Evolutionary conservation across 2,113 vertebrate genomes (phyloP).

Genomic region (Pimephales promelas): DNA sequence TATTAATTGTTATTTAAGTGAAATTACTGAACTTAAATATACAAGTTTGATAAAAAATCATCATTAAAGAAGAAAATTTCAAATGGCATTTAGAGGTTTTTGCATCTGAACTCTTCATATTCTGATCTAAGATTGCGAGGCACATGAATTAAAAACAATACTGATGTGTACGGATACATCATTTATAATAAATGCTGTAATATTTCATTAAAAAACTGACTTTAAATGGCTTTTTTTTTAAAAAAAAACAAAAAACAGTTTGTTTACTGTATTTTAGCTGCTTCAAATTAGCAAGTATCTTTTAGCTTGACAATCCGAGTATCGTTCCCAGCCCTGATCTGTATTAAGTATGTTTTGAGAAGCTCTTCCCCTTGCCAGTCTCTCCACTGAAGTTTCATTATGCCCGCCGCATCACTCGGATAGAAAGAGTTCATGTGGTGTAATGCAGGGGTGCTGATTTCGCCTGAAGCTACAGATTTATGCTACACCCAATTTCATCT

Average conservation of each 20-base stretch:
- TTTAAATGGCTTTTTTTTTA: neutral
- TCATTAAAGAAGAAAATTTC: no score
- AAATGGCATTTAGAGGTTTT: no score
- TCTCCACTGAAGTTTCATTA: slow-evolving; percentile 76
- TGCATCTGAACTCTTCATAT: no score
- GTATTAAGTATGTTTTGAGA: neutral
- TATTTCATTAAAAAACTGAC: no score
- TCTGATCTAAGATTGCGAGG: no score
- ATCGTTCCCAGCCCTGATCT: neutral
- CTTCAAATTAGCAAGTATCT: neutral
- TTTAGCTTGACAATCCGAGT: neutral
- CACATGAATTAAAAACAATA: no score
- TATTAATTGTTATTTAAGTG: no score
- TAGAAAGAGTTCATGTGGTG: slow-evolving; percentile 81
- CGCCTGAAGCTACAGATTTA: slow-evolving; percentile 78
- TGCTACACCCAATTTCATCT: slow-evolving; percentile 70
- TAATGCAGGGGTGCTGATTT: slow-evolving; percentile 80
- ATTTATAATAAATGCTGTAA: no score
- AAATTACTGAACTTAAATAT: no score
- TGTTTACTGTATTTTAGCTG: neutral
- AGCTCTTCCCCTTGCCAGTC: neutral
- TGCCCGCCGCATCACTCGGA: slow-evolving; percentile 74
- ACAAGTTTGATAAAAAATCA: no score
- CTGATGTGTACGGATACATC: no score
- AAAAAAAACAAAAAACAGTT: no score